Conservation (phyloP, 1,140 invertebrate species). For the Nasonia giraulti region DNA sequence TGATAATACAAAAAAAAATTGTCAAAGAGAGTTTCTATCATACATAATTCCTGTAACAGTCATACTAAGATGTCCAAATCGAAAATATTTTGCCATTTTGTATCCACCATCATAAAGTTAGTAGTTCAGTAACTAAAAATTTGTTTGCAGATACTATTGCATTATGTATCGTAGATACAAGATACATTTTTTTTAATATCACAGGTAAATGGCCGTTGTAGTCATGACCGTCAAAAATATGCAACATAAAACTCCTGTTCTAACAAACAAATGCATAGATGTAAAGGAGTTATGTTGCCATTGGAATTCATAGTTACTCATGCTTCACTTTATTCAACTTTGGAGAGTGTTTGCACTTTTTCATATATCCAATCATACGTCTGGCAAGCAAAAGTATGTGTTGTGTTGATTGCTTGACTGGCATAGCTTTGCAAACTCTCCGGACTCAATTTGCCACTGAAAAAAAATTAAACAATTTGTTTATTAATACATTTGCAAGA, state of each 20-base stretch:
- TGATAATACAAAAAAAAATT: constrained; percentile 49
- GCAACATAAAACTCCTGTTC: constrained; percentile 54
- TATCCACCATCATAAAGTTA: constrained; percentile 34
- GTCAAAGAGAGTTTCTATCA: constrained; percentile 44
- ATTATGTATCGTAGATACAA: constrained; percentile 55
- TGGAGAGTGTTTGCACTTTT: constrained; percentile 82
- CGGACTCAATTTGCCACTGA: constrained; percentile 83
- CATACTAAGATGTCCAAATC: constrained; percentile 45
- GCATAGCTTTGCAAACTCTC: constrained; percentile 82
- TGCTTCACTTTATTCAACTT: constrained; percentile 73
- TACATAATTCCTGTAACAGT: constrained; percentile 50
- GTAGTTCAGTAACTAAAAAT: constrained; percentile 45
- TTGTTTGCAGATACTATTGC: constrained; percentile 55
- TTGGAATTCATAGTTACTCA: constrained; percentile 45
- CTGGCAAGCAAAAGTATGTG: constrained; percentile 76
- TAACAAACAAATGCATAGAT: constrained; percentile 67
- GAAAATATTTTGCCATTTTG: constrained; percentile 44
- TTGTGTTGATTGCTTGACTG: constrained; percentile 79
- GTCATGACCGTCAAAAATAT: constrained; percentile 64
- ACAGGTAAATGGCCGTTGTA: constrained; percentile 70
- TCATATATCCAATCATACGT: constrained; percentile 85
- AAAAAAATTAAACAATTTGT: constrained; percentile 63
- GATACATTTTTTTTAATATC: constrained; percentile 64
- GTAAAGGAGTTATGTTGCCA: constrained; percentile 54
- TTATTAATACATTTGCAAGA: neutral